Evolutionary conservation across 2,797 vertebrate species (phyloP), one percentile per base, ranked within the genome.

Genomic region (Leptoclinus maculatus): DNA sequence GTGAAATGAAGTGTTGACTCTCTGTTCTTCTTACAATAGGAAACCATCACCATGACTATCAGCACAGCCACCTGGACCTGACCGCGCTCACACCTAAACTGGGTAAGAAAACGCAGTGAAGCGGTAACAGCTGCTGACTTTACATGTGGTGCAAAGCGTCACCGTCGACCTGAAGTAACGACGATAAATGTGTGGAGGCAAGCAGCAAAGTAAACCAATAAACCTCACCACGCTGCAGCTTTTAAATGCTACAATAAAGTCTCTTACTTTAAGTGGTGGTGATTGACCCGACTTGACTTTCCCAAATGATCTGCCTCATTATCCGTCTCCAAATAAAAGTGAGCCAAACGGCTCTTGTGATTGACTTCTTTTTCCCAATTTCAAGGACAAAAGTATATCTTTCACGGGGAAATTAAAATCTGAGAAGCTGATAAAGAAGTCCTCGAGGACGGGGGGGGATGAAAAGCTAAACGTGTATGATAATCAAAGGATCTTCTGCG

Each of bases 21-120:
- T 51, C 34, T 77, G 47, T 90, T 92, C 29, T 77, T 91, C 90
- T 62, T 83, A 74, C 94, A 79, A 89, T 86, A 98, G 97, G 96
- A 91, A 97, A 97, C 93, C 97, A 96, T 83, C 97, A 96, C 72
- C 96, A 95, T 65, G 96, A 97, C 85, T 98, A 97, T 92, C 94
- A 94, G 83, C 92, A 92, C 71, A 99, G 97, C 90, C 97, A 98
- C 92, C 94, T 97, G 92, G 96, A 98, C 72, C 95, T 99, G 92
- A 96, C 96, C 7, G 95, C 94, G 57, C 96, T 97, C 93, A 98
- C 97, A 41, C 97, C 97, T 68, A 97, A 97, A 93, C 95, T 96
- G 76, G 98, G 97, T 98, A 95, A 98, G 97, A 90, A 59, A 49
- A 32, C 62, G 51, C 34, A 7, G 1, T 3, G 6, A 13, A 3